Evolutionary conservation across 2,797 vertebrate genomes (phyloP).

Genomic region (Cryptoprocta ferox): DNA sequence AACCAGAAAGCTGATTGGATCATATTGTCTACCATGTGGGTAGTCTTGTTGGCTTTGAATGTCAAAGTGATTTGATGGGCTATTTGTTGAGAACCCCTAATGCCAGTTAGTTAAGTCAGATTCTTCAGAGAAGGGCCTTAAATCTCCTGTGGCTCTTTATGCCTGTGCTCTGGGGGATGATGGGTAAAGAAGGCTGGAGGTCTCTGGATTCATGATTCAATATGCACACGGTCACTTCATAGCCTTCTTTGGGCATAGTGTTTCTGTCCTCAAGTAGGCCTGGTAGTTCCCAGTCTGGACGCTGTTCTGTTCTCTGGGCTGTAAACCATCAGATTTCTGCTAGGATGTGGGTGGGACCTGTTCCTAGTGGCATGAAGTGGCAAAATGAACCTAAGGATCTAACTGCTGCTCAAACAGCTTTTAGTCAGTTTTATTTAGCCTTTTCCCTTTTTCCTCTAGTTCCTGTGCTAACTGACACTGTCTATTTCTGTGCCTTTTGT

Average conservation of each 20-base stretch:
- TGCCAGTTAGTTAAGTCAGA: neutral
- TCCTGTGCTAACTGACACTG: neutral
- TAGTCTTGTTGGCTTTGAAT: neutral
- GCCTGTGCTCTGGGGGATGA: neutral
- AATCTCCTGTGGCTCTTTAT: neutral
- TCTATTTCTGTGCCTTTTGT: neutral
- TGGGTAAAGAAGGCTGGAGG: neutral
- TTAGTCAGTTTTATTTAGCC: neutral
- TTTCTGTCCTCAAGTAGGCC: neutral
- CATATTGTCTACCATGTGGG: neutral
- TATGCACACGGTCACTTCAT: neutral
- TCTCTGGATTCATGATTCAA: neutral
- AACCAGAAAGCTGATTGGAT: neutral
- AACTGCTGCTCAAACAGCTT: neutral
- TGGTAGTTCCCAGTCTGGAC: neutral
- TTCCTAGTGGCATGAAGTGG: neutral
- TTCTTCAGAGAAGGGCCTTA: neutral
- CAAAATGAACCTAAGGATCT: neutral
- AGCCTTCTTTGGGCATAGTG: neutral
- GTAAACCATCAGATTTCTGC: neutral
- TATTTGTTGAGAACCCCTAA: neutral
- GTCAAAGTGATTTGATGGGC: neutral
- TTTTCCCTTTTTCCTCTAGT: neutral
- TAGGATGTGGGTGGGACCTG: neutral
- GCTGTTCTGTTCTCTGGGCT: neutral